These are phyloP conservation scores for Carettochelys insculpta DNA, from an alignment of 2,113 vertebrate species.

Conservation along the genomic window DNA sequence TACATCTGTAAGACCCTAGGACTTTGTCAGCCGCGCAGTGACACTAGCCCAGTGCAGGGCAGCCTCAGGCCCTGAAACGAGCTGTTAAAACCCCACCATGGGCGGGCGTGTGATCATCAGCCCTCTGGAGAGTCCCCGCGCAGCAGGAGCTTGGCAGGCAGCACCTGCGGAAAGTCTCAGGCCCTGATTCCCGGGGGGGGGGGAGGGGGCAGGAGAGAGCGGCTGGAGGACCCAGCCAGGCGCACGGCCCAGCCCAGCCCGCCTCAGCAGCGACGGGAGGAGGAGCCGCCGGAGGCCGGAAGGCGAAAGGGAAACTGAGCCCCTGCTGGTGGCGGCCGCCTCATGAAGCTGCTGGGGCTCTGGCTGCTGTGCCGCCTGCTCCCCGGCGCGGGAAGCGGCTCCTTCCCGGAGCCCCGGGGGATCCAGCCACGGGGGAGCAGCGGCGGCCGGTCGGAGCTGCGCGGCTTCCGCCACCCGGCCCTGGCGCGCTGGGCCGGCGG, in stretches of 20 bases:
- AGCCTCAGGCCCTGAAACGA: too few species aligned
- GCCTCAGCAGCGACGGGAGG: accelerated
- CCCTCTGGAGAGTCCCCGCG: too few species aligned
- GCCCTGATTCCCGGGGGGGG: accelerated
- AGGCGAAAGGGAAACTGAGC: not conserved
- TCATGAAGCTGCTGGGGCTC: not conserved
- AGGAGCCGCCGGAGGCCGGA: not conserved
- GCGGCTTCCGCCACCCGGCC: not conserved
- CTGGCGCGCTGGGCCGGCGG: not conserved
- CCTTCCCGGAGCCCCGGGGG: not conserved
- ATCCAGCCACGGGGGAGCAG: not conserved
- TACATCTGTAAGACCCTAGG: not conserved
- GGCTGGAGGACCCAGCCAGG: accelerated
- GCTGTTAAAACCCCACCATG: not conserved
- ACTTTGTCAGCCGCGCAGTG: too few species aligned
- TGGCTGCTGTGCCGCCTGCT: not conserved
- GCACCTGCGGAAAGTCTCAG: not conserved
- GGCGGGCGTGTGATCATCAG: too few species aligned
- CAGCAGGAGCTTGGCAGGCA: too few species aligned
- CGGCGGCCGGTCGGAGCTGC: not conserved
- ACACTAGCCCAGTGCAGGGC: too few species aligned
- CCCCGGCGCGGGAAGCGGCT: not conserved
- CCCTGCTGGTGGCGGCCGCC: accelerated
- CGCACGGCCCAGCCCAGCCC: accelerated
- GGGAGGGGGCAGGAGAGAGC: too few species aligned